phyloP scores from a whole-genome alignment of 2,113 vertebrate genomes.

The Grus americana region DNA sequence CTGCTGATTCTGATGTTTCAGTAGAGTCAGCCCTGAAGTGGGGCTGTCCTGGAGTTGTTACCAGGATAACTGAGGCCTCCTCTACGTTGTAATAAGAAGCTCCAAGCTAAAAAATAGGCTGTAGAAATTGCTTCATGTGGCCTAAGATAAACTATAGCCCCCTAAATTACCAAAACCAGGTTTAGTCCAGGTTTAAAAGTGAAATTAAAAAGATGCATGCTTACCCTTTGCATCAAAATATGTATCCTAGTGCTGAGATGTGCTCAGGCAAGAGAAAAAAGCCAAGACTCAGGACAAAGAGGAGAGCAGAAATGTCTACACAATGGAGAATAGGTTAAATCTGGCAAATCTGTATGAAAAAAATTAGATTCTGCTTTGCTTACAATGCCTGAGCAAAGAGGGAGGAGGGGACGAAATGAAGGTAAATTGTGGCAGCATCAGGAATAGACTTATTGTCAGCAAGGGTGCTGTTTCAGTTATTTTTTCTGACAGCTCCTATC shows the following conservation, averaged over 20 bases:
- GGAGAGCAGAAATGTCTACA: neutral
- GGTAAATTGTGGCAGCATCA: neutral
- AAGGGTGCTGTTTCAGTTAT: neutral
- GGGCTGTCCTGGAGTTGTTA: neutral
- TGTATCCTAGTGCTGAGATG: neutral
- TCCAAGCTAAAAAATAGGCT: neutral
- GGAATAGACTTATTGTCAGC: neutral
- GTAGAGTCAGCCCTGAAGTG: neutral
- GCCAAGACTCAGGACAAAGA: neutral
- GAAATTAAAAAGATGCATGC: neutral
- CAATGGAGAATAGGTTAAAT: neutral
- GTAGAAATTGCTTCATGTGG: neutral
- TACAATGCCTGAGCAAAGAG: neutral
- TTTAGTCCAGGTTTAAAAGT: neutral
- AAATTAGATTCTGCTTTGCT: neutral
- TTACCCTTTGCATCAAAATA: neutral
- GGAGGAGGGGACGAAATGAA: neutral
- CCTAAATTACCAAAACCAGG: neutral
- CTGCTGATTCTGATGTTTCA: neutral
- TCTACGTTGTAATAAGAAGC: neutral
- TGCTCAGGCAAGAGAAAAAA: neutral
- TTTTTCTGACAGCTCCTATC: conserved; percentile 2
- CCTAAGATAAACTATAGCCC: neutral
- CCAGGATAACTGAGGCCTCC: neutral
- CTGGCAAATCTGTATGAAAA: neutral